Evolutionary conservation across 2,113 vertebrate species (phyloP).

Genomic region (Odontophorus gujanensis): DNA sequence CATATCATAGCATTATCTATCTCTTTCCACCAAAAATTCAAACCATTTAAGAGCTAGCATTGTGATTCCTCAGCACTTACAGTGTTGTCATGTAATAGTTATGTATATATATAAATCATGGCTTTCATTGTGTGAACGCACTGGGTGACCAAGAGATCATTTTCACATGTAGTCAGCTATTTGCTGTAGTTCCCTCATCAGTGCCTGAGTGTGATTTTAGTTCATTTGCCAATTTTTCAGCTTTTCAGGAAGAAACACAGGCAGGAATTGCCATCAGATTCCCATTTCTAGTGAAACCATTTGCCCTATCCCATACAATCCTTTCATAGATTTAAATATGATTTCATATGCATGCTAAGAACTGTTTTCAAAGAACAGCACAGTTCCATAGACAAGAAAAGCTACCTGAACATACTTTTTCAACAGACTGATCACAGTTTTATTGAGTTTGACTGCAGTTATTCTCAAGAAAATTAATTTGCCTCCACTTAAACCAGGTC

Average conservation of each 20-base stretch:
- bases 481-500: neutral
- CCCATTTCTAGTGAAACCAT: slow-evolving; percentile 49
- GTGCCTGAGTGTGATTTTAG: neutral
- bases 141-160: neutral
- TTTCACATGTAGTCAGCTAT: slow-evolving; percentile 14
- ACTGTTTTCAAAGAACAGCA: slow-evolving; percentile 51
- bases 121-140: neutral
- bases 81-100: neutral
- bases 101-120: neutral
- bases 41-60: neutral
- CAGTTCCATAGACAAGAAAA: neutral
- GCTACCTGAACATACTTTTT: slow-evolving; percentile 2
- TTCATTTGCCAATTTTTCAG: slow-evolving; percentile 47
- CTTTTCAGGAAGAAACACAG: slow-evolving; percentile 41
- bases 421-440: neutral
- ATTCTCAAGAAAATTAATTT: slow-evolving; percentile 1
- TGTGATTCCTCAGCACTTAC: neutral
- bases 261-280: slow-evolving; percentile 52
- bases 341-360: slow-evolving; percentile 2
- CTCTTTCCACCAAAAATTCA: neutral
- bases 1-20: neutral
- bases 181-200: slow-evolving; percentile 39
- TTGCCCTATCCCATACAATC: slow-evolving; percentile 23
- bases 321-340: slow-evolving; percentile 43
- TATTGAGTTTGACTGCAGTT: neutral